These are phyloP conservation scores for Onychorhynchus coronatus DNA, from an alignment of 2,113 vertebrate genomes.

Conservation along the genomic window DNA sequence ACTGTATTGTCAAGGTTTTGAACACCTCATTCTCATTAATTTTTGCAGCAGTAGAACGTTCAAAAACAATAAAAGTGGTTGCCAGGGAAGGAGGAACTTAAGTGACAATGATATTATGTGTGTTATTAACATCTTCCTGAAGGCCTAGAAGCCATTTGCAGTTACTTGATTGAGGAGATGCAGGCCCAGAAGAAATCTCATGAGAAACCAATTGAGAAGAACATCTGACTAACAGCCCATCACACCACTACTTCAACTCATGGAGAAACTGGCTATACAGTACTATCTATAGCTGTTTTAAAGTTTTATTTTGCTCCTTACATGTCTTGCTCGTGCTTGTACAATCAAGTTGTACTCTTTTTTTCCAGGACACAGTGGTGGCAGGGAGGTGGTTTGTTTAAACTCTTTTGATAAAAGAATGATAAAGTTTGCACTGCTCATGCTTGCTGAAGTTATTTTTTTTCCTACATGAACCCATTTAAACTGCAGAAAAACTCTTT, in stretches of 20 bases:
- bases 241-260: background rate
- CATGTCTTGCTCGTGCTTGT: background rate
- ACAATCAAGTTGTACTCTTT: background rate
- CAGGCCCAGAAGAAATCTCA: background rate
- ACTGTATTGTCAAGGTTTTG: background rate
- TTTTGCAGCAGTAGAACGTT: background rate
- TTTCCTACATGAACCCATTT: background rate
- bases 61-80: background rate
- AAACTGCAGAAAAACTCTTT: background rate
- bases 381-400: background rate
- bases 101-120: background rate
- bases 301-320: background rate
- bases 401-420: background rate
- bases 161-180: background rate
- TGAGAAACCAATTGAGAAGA: background rate
- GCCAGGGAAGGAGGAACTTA: background rate
- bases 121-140: background rate
- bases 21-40: background rate
- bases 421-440: too few species aligned
- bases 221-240: background rate
- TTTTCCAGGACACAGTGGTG: accelerated
- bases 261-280: background rate
- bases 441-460: background rate
- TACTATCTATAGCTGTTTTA: background rate
- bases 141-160: background rate